Evolutionary conservation across 2,797 vertebrate genomes (phyloP).

Genomic region (Tadarida brasiliensis): DNA sequence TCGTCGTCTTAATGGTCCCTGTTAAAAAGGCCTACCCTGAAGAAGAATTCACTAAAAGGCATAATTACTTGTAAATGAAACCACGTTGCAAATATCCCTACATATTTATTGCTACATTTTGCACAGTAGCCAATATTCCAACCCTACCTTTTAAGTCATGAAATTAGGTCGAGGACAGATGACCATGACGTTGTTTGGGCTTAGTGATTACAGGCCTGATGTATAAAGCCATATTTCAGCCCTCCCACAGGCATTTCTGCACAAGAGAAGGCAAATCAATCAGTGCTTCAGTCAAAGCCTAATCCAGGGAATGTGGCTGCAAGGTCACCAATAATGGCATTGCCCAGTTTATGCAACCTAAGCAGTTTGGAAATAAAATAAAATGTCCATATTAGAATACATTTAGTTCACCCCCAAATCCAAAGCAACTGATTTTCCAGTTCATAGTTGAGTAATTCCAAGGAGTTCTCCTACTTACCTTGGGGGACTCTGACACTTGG

Average conservation of each 20-base stretch:
- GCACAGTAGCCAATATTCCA: not conserved
- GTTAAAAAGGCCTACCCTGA: conserved; percentile 54
- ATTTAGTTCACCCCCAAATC: not conserved
- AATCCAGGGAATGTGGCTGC: conserved; percentile 22
- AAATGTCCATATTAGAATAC: conserved; percentile 24
- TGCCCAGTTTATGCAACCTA: not conserved
- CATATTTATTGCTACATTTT: conserved; percentile 56
- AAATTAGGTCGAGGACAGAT: conserved; percentile 11
- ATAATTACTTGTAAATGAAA: conserved; percentile 69
- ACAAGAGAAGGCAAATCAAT: not conserved
- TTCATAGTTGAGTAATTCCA: conserved; percentile 39
- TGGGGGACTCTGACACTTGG: not conserved
- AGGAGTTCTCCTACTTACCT: not conserved
- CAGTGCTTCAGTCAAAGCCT: not conserved
- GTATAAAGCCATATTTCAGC: conserved; percentile 38
- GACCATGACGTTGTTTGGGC: not conserved
- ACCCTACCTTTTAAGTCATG: not conserved
- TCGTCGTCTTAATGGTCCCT: conserved; percentile 56
- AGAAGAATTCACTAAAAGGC: conserved; percentile 31
- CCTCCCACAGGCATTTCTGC: conserved; percentile 27
- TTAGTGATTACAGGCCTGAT: not conserved
- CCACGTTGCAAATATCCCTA: conserved; percentile 39
- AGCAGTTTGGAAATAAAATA: conserved; percentile 40
- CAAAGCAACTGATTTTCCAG: conserved; percentile 50
- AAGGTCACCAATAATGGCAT: conserved; percentile 32